phyloP scores from a whole-genome alignment of 2,113 vertebrate species.

The Tricholaema leucomelas region DNA sequence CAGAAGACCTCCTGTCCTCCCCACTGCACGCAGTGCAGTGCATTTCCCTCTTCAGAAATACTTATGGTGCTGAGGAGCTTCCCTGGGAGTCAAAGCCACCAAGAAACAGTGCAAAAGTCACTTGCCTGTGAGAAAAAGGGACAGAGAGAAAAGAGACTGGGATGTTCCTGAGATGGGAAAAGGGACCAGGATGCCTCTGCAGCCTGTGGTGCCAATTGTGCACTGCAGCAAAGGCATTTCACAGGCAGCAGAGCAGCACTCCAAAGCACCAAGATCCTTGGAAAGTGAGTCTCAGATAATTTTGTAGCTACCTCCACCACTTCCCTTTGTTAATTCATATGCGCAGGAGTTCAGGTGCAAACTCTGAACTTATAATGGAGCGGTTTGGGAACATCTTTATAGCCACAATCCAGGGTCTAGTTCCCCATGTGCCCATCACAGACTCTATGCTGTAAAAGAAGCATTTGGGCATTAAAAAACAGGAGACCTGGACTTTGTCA shows the following conservation, averaged over 20 bases:
- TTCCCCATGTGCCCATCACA: background rate
- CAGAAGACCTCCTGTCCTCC: background rate
- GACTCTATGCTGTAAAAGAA: background rate
- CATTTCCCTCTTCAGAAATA: background rate
- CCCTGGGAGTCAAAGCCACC: background rate
- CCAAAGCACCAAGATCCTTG: background rate
- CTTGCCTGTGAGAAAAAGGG: background rate
- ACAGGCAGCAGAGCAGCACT: background rate
- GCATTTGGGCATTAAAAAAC: background rate
- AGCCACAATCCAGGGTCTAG: background rate
- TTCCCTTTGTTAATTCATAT: background rate
- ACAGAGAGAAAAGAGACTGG: background rate
- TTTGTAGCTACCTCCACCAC: background rate
- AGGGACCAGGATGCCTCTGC: background rate
- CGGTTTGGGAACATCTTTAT: background rate
- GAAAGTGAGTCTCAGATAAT: background rate
- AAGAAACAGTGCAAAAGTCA: background rate
- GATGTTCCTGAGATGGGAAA: background rate
- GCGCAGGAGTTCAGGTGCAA: background rate
- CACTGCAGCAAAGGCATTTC: background rate
- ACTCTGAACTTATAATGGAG: background rate
- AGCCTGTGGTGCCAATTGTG: background rate
- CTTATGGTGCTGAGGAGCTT: background rate
- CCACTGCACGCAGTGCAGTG: accelerated
- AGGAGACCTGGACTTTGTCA: background rate